A percentile compares a stretch with the other conserved stretches of the same genome.
phyloP scores from a whole-genome alignment of 2,888 invertebrate genomes.

The Hydrotaea diabolus region DNA sequence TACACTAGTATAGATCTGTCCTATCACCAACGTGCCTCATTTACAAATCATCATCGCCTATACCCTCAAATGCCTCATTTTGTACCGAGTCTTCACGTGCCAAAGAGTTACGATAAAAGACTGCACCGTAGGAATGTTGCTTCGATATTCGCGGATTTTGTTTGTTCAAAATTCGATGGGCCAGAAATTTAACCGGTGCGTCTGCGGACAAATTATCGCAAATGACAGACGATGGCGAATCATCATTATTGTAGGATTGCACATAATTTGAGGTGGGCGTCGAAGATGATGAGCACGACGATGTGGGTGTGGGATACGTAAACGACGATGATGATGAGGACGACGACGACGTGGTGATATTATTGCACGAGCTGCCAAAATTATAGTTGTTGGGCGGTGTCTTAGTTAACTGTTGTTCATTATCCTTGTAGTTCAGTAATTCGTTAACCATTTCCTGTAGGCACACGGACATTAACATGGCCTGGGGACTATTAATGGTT shows the following conservation, averaged over 20 bases:
- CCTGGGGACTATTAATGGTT: conserved; percentile 93
- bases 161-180: conserved; percentile 85
- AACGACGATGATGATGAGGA: conserved; percentile 57
- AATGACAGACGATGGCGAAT: conserved; percentile 64
- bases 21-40: conserved; percentile 12
- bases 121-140: conserved; percentile 80
- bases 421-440: conserved; percentile 80
- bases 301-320: conserved; percentile 68
- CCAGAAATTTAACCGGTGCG: conserved; percentile 82
- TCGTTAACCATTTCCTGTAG: conserved; percentile 98
- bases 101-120: conserved; percentile 83
- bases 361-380: not conserved
- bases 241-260: conserved; percentile 49
- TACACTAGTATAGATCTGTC: not conserved
- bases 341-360: not conserved
- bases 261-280: conserved; percentile 72
- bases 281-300: conserved; percentile 70
- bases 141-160: conserved; percentile 83
- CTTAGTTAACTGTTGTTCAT: conserved; percentile 45
- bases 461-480: conserved; percentile 97
- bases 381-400: not conserved
- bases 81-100: conserved; percentile 88
- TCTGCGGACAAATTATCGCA: conserved; percentile 66
- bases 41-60: conserved; percentile 96
- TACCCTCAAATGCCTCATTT: conserved; percentile 96